phyloP scores from a whole-genome alignment of 2,797 vertebrate genomes.

The Ctenosaura bakeri region DNA sequence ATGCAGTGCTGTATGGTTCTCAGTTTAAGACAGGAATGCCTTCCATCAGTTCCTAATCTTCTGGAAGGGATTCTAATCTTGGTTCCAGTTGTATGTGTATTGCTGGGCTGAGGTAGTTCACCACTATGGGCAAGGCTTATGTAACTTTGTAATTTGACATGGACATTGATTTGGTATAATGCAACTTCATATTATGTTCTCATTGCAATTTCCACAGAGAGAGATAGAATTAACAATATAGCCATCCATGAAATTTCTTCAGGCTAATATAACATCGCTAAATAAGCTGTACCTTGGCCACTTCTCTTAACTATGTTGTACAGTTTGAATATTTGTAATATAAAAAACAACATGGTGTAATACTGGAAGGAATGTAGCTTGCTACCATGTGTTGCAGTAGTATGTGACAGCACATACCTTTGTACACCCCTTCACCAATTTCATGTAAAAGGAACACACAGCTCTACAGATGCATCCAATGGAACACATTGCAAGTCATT shows the following conservation, averaged over 20 bases:
- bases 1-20: constrained; percentile 44
- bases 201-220: neutral
- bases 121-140: neutral
- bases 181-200: neutral
- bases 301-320: neutral
- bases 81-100: neutral
- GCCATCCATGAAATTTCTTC: fast-evolving
- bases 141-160: neutral
- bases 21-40: neutral
- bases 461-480: neutral
- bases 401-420: neutral
- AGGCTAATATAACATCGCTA: neutral
- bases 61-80: constrained; percentile 48
- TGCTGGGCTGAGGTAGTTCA: neutral
- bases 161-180: neutral
- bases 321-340: fast-evolving
- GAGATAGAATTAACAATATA: constrained; percentile 1
- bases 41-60: constrained; percentile 19
- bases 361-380: neutral
- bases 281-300: neutral
- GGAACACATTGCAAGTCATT: neutral
- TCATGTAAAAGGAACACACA: constrained; percentile 1
- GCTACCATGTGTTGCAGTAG: neutral
- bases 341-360: fast-evolving
- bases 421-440: neutral